A percentile compares a stretch with the other conserved stretches of the same genome.
These are phyloP conservation scores for Drosophila ohnishii DNA, from an alignment of 1,140 invertebrate species.

Conservation along the genomic window DNA sequence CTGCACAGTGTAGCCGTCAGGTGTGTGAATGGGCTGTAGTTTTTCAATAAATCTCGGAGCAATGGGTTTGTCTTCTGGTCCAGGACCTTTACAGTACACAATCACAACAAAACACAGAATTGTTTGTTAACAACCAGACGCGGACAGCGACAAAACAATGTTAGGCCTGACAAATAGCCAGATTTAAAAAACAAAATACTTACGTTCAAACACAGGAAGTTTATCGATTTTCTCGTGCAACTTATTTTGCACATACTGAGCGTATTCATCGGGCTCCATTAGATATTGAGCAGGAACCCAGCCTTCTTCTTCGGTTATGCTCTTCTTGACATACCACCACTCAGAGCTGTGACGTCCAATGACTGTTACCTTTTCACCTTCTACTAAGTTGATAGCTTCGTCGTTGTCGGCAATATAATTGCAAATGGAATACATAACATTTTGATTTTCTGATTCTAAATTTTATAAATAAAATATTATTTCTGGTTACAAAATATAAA, in stretches of 20 bases:
- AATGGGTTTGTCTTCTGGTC: conserved; percentile 88
- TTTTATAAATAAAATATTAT: not conserved
- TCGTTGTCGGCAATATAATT: conserved; percentile 94
- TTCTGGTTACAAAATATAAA: no score
- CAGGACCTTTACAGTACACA: conserved; percentile 86
- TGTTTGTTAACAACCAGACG: conserved; percentile 59
- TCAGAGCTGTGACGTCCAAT: conserved; percentile 91
- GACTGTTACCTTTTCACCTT: conserved; percentile 94
- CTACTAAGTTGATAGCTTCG: conserved; percentile 93
- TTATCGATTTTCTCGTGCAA: conserved; percentile 95
- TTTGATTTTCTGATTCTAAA: conserved; percentile 87
- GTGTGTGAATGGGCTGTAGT: conserved; percentile 91
- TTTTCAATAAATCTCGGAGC: conserved; percentile 94
- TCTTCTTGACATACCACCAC: conserved; percentile 96
- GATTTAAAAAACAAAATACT: conserved; percentile 77
- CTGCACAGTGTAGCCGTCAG: conserved; percentile 93
- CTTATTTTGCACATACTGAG: conserved; percentile 92
- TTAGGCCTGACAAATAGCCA: conserved; percentile 21
- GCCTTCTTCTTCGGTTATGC: conserved; percentile 94
- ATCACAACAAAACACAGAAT: conserved; percentile 58
- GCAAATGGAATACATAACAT: conserved; percentile 91
- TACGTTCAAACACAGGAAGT: conserved; percentile 95
- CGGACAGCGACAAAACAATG: conserved; percentile 18
- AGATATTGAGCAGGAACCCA: conserved; percentile 96
- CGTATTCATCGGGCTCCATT: conserved; percentile 91